Base-by-base conservation (phyloP, 1,140 invertebrate genomes). In the Brachionus rubens region DNA sequence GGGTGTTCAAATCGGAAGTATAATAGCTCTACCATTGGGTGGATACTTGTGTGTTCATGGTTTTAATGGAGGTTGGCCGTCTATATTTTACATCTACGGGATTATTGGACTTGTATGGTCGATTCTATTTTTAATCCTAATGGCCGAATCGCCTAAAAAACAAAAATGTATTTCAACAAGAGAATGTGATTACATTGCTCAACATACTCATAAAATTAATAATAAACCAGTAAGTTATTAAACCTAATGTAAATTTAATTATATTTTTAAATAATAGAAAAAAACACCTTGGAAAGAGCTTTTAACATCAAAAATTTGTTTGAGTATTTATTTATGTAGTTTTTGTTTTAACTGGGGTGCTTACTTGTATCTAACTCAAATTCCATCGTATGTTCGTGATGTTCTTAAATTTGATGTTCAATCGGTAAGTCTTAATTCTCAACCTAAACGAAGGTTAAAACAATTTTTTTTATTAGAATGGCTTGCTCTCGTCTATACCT, bases 91-190 rank as follows among this genome's bases (percentile, higher is more conserved):
- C 14, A 46, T 76, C 6, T 54, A 46, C 30, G 72, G 48, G 14
- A 4, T 16, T 6, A 85, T 92, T 67, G 91, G 91, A 2, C 79
- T 92, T 30, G 78, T 91, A 40, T 96, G 93, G 93, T 91, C 91
- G 19, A 79, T 91, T 3, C 81, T 89, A 0, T 96, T 93, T 93
- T 90, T 92, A 82, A 82, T 90, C 0, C 85, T 96, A 16, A 89
- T 94, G 4, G 93, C 89, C 81, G 92, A 96, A 80, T 90, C 90
- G 0, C 94, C 94, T 0, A 88, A 88, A 0, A 85, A 90, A 70
- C 93, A 97, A 87, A 92, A 92, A 1, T 86, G 91, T 56, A 97
- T 97, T 78, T 88, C 89, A 0, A 84, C 87, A 0, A 88, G 90
- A 41, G 95, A 98, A 83, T 85, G 89, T 56, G 89, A 91, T 16